Conservation (phyloP, 2,113 vertebrate genomes). For the Chaetodon trifascialis region DNA sequence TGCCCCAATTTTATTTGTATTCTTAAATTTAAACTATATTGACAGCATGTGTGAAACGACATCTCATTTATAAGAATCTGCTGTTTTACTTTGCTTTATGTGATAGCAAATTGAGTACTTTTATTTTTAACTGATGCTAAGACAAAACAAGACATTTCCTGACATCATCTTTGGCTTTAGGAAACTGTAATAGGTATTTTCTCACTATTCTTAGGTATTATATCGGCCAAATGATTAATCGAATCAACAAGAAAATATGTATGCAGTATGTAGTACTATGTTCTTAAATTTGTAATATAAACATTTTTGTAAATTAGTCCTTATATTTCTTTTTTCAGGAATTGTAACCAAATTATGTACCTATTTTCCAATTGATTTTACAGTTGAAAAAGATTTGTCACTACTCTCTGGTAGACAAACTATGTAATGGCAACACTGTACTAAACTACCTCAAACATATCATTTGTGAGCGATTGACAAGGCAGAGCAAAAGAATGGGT, state of each 20-base stretch:
- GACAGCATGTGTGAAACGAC: neutral
- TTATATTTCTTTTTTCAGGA: neutral
- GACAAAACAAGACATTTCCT: neutral
- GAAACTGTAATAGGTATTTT: neutral
- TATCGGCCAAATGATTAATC: too few species aligned
- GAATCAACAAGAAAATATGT: too few species aligned
- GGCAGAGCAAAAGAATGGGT: neutral
- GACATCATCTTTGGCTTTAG: neutral
- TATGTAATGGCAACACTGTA: neutral
- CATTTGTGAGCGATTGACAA: neutral
- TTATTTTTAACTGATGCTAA: neutral
- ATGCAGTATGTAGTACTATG: too few species aligned
- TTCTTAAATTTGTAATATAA: too few species aligned
- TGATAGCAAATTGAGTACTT: neutral
- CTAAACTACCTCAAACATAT: neutral
- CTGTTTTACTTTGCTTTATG: neutral
- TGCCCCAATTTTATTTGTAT: neutral
- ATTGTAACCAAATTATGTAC: neutral
- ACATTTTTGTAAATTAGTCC: too few species aligned
- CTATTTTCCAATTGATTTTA: neutral
- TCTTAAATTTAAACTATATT: neutral
- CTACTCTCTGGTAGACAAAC: neutral
- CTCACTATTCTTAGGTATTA: neutral
- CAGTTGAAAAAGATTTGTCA: neutral
- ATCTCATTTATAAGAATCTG: neutral